phyloP scores from a whole-genome alignment of 2,888 invertebrate genomes.

The Cephus sareptanus region DNA sequence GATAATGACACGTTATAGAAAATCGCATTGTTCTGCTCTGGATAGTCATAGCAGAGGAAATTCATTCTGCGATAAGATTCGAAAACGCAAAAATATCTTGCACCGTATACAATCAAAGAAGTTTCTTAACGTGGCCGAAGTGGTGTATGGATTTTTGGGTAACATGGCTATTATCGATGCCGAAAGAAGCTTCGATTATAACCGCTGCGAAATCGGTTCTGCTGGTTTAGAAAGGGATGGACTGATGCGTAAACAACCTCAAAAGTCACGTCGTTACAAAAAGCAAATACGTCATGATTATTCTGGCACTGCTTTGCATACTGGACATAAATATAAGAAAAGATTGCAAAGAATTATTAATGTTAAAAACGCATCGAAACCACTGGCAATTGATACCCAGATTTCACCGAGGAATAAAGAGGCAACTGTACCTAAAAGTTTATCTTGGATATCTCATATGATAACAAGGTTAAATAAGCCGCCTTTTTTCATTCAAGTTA shows the following conservation, averaged over 20 bases:
- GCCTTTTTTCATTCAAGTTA: constrained; percentile 41
- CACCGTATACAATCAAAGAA: constrained; percentile 4
- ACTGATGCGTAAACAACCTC: background rate
- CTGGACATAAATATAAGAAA: background rate
- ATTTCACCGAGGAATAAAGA: background rate
- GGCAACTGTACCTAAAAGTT: background rate
- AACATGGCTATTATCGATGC: constrained; percentile 12
- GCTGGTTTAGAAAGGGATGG: background rate
- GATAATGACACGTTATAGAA: background rate
- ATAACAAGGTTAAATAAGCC: constrained; percentile 22
- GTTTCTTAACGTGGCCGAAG: constrained; percentile 9
- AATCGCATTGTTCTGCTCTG: background rate
- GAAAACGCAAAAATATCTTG: constrained; percentile 3
- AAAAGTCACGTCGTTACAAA: background rate
- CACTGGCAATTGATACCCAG: background rate
- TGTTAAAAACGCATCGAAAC: background rate
- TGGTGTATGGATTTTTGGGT: constrained; percentile 16
- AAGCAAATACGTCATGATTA: background rate
- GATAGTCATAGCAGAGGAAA: background rate
- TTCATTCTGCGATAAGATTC: background rate
- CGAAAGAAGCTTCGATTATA: background rate
- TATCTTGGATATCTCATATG: background rate
- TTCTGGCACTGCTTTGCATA: background rate
- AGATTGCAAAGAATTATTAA: background rate
- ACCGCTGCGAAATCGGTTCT: background rate